Evolutionary conservation across 2,113 vertebrate species (phyloP).

Genomic region (Urocitellus parryii): DNA sequence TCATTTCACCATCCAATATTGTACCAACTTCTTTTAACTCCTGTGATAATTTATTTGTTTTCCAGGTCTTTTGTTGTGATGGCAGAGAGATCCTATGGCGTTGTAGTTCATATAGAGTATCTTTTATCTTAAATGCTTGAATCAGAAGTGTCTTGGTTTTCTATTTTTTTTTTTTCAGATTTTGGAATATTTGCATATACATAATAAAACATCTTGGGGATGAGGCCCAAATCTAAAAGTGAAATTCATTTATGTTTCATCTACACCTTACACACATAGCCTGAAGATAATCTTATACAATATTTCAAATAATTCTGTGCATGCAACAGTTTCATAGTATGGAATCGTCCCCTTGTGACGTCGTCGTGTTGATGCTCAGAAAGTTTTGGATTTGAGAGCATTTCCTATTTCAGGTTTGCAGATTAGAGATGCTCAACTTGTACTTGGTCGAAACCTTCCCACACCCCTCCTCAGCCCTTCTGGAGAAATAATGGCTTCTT

Average conservation of each 20-base stretch:
- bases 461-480: neutral
- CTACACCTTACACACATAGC: neutral
- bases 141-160: neutral
- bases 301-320: neutral
- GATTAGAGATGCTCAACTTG: neutral
- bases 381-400: neutral
- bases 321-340: neutral
- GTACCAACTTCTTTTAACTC: neutral
- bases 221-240: neutral
- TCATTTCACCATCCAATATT: neutral
- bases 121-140: neutral
- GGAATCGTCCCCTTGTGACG: neutral
- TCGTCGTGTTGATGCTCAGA: neutral
- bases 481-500: conserved; percentile 45
- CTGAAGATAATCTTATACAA: neutral
- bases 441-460: neutral
- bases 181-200: neutral
- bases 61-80: neutral
- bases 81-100: neutral
- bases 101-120: neutral
- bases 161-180: neutral
- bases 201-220: neutral
- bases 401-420: neutral
- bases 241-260: neutral
- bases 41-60: neutral